Percentiles rank a stretch among this genome's conserved stretches.
phyloP scores from a whole-genome alignment of 2,888 invertebrate species.

The Octodonta nipae region DNA sequence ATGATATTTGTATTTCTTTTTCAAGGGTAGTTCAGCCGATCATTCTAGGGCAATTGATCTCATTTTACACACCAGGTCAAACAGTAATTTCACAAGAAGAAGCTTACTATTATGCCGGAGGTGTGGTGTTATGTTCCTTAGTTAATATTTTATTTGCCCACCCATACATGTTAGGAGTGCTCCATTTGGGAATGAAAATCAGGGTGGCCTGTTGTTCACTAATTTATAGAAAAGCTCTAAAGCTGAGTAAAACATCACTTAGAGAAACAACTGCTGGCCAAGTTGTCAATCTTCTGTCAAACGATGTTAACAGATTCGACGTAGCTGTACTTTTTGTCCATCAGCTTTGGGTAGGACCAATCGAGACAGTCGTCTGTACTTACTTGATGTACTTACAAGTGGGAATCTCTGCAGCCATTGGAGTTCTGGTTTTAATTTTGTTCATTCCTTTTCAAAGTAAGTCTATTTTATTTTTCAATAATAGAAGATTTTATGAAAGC shows the following conservation, averaged over 20 bases:
- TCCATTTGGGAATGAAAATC: conserved; percentile 76
- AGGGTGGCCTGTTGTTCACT: conserved; percentile 72
- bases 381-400: conserved; percentile 58
- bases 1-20: too few species aligned
- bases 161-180: conserved; percentile 79
- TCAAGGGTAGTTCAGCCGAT: conserved; percentile 35
- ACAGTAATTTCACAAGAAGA: conserved; percentile 33
- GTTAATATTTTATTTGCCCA: conserved; percentile 59
- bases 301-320: conserved; percentile 75
- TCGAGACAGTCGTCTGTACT: conserved; percentile 64
- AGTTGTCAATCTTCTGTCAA: conserved; percentile 83
- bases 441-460: conserved; percentile 39
- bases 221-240: conserved; percentile 59
- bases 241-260: conserved; percentile 51
- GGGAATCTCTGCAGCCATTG: conserved; percentile 41
- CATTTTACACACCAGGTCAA: conserved; percentile 41
- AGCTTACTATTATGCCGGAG: conserved; percentile 67
- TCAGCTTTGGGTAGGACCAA: conserved; percentile 69
- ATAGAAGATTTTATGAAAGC: too few species aligned
- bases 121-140: conserved; percentile 61
- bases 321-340: conserved; percentile 66
- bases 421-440: conserved; percentile 42
- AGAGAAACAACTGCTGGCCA: conserved; percentile 63
- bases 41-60: conserved; percentile 49
- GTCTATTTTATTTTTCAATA: too few species aligned